A percentile compares a stretch with the other conserved stretches of the same genome.
phyloP scores from a whole-genome alignment of 2,888 invertebrate species.

The Pseudococcus longispinus region DNA sequence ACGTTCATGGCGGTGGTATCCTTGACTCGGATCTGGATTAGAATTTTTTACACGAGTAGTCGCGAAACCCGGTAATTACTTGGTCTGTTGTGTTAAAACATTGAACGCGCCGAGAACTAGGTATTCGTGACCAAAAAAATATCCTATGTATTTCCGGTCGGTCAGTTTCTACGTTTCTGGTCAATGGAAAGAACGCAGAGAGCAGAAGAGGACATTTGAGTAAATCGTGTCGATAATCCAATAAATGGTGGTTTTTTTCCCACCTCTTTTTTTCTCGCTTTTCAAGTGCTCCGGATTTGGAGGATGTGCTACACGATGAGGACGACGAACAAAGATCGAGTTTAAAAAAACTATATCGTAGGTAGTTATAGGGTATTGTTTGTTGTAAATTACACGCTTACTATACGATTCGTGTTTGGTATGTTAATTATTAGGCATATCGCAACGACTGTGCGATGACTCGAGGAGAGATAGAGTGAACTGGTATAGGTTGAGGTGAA shows the following conservation, averaged over 20 bases:
- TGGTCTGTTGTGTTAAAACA: not conserved
- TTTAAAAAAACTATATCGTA: constrained; percentile 24
- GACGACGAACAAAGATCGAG: not conserved
- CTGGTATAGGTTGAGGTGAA: not conserved
- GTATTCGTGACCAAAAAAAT: not conserved
- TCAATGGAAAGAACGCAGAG: not conserved
- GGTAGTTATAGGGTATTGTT: constrained; percentile 39
- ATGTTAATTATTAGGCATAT: constrained; percentile 31
- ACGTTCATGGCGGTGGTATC: not conserved
- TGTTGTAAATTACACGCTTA: constrained; percentile 35
- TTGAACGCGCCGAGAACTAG: not conserved
- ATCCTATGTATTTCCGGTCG: not conserved
- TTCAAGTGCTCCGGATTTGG: not conserved
- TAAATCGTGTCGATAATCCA: not conserved
- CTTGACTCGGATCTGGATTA: not conserved
- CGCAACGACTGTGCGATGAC: not conserved
- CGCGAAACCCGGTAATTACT: not conserved
- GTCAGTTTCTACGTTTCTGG: not conserved
- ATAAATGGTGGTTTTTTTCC: not conserved
- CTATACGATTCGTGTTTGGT: constrained; percentile 23
- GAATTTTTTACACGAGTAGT: not conserved
- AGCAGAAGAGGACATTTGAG: not conserved
- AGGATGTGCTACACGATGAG: not conserved
- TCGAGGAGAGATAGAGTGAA: not conserved
- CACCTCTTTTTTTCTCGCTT: not conserved